Evolutionary conservation across 2,113 vertebrate species (phyloP).

Genomic region (Pagrus major): DNA sequence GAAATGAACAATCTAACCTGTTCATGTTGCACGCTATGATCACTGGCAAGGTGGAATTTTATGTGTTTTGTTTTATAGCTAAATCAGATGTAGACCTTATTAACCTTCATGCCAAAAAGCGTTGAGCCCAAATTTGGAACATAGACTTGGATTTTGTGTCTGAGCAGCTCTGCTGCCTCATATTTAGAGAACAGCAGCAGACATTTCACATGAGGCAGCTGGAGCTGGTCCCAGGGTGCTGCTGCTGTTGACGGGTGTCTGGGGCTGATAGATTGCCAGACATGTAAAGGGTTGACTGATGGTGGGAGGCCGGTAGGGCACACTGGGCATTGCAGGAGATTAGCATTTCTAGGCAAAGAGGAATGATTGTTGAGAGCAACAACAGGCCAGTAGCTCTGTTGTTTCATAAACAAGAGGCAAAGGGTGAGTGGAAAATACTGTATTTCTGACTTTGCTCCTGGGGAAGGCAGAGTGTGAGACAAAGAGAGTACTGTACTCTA

Average conservation of each 20-base stretch:
- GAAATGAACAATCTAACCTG: too few relatives aligned
- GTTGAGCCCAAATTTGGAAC: neutral
- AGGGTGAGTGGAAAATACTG: conserved; percentile 5
- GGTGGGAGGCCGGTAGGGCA: conserved; percentile 43
- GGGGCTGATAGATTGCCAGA: conserved; percentile 62
- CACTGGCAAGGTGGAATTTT: too few relatives aligned
- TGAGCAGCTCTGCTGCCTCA: neutral
- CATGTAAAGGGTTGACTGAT: conserved; percentile 43
- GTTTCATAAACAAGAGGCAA: conserved; percentile 33
- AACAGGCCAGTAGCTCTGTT: conserved; percentile 33
- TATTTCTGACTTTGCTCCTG: conserved; percentile 10
- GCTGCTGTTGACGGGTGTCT: conserved; percentile 45
- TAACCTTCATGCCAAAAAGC: neutral
- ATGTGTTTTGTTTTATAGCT: too few relatives aligned
- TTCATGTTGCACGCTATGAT: too few relatives aligned
- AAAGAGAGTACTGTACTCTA: neutral
- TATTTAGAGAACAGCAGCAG: conserved; percentile 26
- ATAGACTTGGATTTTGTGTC: neutral
- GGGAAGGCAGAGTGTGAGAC: conserved; percentile 7
- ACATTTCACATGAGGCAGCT: conserved; percentile 32
- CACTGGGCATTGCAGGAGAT: conserved; percentile 51
- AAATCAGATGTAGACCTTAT: neutral
- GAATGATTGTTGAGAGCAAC: conserved; percentile 13
- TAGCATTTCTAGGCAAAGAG: conserved; percentile 50
- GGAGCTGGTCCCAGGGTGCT: conserved; percentile 15